Evolutionary conservation across 2,888 invertebrate species (phyloP), one percentile per base, ranked within the genome.

Genomic region (Melanostoma scalare): DNA sequence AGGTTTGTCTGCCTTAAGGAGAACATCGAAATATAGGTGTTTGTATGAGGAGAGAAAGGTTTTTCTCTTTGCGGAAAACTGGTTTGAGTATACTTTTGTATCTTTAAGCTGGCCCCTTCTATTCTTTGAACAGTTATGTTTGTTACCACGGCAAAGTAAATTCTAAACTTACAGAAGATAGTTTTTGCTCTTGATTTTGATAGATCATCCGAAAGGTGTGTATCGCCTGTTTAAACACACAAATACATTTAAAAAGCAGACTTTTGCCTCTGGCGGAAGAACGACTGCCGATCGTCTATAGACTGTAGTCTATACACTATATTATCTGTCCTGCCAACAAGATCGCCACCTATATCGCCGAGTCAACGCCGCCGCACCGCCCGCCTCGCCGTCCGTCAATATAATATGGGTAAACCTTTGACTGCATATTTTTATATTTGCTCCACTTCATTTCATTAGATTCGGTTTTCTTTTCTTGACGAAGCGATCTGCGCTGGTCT

Each of bases 41-140:
- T 10, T 20, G 35, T 44, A 20, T 36, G 40, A n/a, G 9, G 56
- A 69, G 63, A 56, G 80, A 80, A 80, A 75, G 75, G 80, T 80
- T 80, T 80, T 80, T 65, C 74, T 79, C 58, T 65, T 71, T 36
- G 63, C 56, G 42, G 33, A 10, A 80, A 80, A 80, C 80, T 71
- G 80, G 80, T 80, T 80, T 65, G 52, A 63, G 1, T 20, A 74
- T 69, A 56, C 9, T 52, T 67, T 67, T 42, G 44, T 44, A 44
- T 67, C 30, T 60, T 46, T 67, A 61, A 55, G 1, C 20, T 68
- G 53, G 38, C 61, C 48, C 53, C 40, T 71, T 61, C 33, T 35
- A 38, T 38, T 38, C 42, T 38, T 20, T 67, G 33, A 1, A 46
- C 60, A 61, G 46, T 61, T 61, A 46, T 35, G 40, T 60, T 60